These are phyloP conservation scores for Gadopsis marmoratus DNA, from an alignment of 2,797 vertebrate genomes.

Conservation along the genomic window DNA sequence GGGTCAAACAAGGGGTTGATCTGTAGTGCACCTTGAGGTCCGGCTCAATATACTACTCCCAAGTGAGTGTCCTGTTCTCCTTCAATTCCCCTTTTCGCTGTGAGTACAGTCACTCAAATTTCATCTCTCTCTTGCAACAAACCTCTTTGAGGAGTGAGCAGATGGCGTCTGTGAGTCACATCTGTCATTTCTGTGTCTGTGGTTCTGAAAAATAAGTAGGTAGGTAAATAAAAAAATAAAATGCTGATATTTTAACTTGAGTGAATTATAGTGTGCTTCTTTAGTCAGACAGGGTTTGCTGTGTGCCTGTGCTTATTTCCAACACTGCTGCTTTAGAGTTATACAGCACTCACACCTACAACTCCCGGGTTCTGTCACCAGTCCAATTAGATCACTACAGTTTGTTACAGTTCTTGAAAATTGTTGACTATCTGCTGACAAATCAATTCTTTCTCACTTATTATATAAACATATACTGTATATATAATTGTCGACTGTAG, in stretches of 20 bases:
- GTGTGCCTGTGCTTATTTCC: background rate
- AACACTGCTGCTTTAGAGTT: background rate
- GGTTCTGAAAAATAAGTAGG: background rate
- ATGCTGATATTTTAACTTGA: background rate
- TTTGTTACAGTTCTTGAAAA: background rate
- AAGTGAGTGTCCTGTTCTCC: constrained; percentile 66
- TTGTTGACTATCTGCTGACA: background rate
- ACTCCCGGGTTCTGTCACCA: background rate
- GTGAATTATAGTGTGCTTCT: background rate
- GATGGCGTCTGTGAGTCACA: background rate
- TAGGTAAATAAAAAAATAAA: background rate
- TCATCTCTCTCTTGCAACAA: constrained; percentile 17
- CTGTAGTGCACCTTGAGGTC: constrained; percentile 66
- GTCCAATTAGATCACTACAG: background rate
- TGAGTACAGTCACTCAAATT: constrained; percentile 36
- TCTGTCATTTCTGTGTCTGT: background rate
- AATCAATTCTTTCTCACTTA: background rate
- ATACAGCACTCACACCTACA: background rate
- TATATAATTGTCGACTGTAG: background rate
- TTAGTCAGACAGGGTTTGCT: constrained; percentile 5
- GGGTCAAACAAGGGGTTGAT: constrained; percentile 74
- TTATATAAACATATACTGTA: background rate
- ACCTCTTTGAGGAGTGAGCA: constrained; percentile 18
- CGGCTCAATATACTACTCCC: constrained; percentile 73
- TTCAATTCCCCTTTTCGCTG: constrained; percentile 70